Evolutionary conservation across 2,113 vertebrate genomes (phyloP), one percentile per base, ranked within the genome.

Genomic region (Ammodytes dubius): DNA sequence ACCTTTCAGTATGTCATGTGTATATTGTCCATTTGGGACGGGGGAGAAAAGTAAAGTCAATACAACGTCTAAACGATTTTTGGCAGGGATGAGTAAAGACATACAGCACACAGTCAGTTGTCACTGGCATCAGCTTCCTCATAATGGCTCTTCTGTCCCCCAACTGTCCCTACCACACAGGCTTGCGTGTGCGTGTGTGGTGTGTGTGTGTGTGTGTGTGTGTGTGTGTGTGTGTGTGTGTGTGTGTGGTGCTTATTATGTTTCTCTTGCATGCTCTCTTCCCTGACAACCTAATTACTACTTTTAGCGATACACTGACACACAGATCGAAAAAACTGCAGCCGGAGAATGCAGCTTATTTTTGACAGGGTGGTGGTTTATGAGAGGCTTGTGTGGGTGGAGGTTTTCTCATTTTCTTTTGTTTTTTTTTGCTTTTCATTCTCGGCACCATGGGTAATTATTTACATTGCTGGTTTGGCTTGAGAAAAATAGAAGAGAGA

Each of bases 281-380:
- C 77, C 65, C 84, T 92, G 92, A 93, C 90, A 93, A 88, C 80
- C 77, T 92, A 94, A 94, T 93, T 94, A 91, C 75, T 84, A 83
- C 89, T 88, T 88, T 90, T 82, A 90, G 87, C 77, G 2, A 79
- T 75, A 87, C 53, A 85, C 83, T 81, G 85, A 90, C 87, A 88
- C 37, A 69, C 87, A 67, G 86, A 93, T 91, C 80, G 73, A 87
- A 92, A 87, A 92, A 91, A 93, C 72, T 75, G 84, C 83, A 87
- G 77, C 84, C 73, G 35, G 84, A 27, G 69, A 92, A 85, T 66
- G 82, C 19, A 27, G 71, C 82, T 82, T 40, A 72, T 81, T 91
- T 90, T 88, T 92, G 92, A 92, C 90, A 91, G 88, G 73, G 58
- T 75, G 77, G 74, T 90, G 78, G 71, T 90, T 92, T 78, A 88